Conservation (phyloP, 2,797 vertebrate genomes). For the Gadopsis marmoratus region DNA sequence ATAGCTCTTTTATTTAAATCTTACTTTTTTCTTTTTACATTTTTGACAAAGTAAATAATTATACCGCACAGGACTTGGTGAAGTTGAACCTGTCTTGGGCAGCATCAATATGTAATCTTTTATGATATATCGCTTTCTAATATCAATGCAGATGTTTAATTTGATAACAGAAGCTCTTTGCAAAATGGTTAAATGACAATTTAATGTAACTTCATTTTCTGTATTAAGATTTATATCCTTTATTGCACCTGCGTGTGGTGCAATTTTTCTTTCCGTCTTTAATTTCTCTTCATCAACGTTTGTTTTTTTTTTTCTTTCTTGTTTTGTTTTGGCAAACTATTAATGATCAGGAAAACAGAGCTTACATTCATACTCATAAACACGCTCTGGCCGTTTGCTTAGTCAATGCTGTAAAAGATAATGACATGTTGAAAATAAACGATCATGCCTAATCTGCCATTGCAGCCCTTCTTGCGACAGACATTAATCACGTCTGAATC, state of each 20-base stretch:
- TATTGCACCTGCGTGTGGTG: constrained; percentile 6
- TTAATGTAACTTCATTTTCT: neutral
- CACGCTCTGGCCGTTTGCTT: constrained; percentile 75
- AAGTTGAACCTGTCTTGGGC: neutral
- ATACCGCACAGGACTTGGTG: neutral
- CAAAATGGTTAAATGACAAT: constrained; percentile 6
- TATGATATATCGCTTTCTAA: neutral
- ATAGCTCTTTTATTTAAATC: neutral
- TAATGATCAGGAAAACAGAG: constrained; percentile 60
- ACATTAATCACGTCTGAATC: constrained; percentile 84
- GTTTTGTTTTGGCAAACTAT: constrained; percentile 23
- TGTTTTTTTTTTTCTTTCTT: neutral
- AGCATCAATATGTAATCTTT: neutral
- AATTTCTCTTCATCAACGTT: constrained; percentile 17
- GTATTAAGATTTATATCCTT: constrained; percentile 12
- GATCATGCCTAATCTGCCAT: constrained; percentile 85
- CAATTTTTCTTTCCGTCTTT: neutral
- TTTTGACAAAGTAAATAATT: neutral
- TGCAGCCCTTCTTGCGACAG: constrained; percentile 77
- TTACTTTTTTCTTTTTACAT: neutral
- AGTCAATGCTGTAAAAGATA: constrained; percentile 82
- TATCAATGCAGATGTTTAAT: constrained; percentile 1
- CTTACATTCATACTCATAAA: constrained; percentile 58
- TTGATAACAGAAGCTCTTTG: neutral
- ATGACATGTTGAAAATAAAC: constrained; percentile 87